Evolutionary conservation across 1,140 invertebrate species (phyloP), one percentile per base, ranked within the genome.

Genomic region (Lutraria rhynchaena): DNA sequence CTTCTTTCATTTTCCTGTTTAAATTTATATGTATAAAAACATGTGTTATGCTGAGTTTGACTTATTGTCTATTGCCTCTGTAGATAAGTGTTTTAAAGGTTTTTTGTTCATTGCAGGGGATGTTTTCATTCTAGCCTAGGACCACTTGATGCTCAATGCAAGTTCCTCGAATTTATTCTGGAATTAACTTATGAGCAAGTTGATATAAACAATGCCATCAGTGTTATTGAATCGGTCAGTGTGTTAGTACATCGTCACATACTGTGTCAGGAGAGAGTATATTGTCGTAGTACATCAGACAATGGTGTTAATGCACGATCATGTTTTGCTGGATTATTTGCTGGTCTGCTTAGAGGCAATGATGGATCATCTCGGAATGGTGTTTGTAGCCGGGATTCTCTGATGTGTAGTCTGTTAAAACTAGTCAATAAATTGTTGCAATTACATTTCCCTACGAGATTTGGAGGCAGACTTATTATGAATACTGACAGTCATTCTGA

Each of bases 91-190:
- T 1, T 15, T 63, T 71, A n/a, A n/a, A n/a, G n/a, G n/a, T n/a
- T n/a, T n/a, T n/a, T n/a, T 78, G 69, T 77, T 31, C 24, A 35
- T 86, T 88, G 57, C 87, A 92, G 94, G 15, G 96, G 96, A 29
- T 94, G 96, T 7, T 94, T 97, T 24, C 94, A 94, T 31, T 93
- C 94, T 33, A 94, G 94, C 75, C 94, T 95, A 82, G 96, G 96
- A n/a, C 96, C 96, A 19, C 91, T 97, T 9, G 96, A 97, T 93
- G 96, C 95, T 1, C 96, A 97, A 89, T 95, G 94, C 87, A 95
- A 95, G 86, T 92, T 97, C 55, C 92, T 96, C 49, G 95, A 95
- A 19, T 94, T 95, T 31, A 89, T 96, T 35, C 88, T 95, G 0
- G 93, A 94, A 88, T 91, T 96, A 51, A 94, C 95, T 82, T 96